Base-by-base conservation (phyloP, 2,888 invertebrate genomes). In the Cataglyphis cursor region DNA sequence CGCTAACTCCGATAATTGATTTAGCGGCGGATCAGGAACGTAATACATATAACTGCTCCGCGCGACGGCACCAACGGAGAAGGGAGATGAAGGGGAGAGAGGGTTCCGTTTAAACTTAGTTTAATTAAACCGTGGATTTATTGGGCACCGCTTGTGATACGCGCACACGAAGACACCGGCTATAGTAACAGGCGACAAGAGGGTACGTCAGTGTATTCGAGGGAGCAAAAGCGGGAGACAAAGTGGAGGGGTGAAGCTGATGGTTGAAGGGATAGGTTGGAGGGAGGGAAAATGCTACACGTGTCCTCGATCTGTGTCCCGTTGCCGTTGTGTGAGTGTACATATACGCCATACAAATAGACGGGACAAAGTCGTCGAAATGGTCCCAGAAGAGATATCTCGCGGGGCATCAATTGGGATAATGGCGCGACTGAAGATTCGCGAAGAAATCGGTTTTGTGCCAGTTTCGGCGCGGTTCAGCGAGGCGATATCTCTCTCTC, bases 61-160 rank as follows among this genome's bases (percentile, higher is more conserved):
- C 91, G 91, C 89, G 89, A 85, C 87, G 85, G 87, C 31, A 18
- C 38, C 24, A 38, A 62, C 24, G 57, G 3, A 9, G n/a, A 1
- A 48, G 21, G 10, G 59, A n/a, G 12, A 9, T 10, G 72, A n/a
- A 18, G 31, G 44, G n/a, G 59, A 41, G 59, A 48, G 66, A 62
- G 83, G 85, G 87, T 91, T 90, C 90, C 92, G 93, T 92, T 93
- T 94, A 93, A 94, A 94, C 94, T 94, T 93, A 93, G 94, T 94
- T 94, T 94, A 94, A 94, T 94, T 94, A 94, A 94, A 94, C 92
- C 90, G 86, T 91, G 91, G 93, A 94, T 94, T 94, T 94, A 94
- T 94, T 92, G 93, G 90, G 88, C 87, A 87, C 81, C 87, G 88
- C 88, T 90, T 88, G 90, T 88, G 90, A 88, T 89, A 89, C 91